phyloP scores from a whole-genome alignment of 2,797 vertebrate genomes.

The Sebastes ruberrimus region DNA sequence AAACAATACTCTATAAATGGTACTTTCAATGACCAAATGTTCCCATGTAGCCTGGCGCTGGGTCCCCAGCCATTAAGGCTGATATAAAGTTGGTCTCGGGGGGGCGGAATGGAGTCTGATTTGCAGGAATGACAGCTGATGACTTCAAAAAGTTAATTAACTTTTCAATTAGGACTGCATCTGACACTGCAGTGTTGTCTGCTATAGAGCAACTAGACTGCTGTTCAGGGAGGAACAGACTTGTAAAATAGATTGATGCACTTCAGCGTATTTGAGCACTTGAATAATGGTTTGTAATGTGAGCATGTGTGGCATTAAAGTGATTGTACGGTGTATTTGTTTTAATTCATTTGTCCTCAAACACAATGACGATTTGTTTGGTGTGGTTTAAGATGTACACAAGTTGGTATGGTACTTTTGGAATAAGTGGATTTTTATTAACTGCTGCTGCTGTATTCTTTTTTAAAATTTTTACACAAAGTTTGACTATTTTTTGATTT shows the following conservation, averaged over 20 bases:
- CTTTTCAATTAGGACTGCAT: conserved; percentile 94
- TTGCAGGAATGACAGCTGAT: conserved; percentile 94
- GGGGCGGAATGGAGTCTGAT: conserved; percentile 87
- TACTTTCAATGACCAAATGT: conserved; percentile 93
- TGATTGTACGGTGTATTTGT: neutral
- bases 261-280: conserved; percentile 38
- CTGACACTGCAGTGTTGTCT: conserved; percentile 85
- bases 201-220: conserved; percentile 67
- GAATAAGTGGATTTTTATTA: neutral
- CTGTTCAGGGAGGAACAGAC: conserved; percentile 56
- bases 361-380: neutral
- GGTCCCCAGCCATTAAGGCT: conserved; percentile 89
- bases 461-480: neutral
- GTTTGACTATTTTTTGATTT: neutral
- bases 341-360: neutral
- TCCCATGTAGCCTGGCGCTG: conserved; percentile 87
- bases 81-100: conserved; percentile 88
- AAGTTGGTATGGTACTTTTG: neutral
- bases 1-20: conserved; percentile 96
- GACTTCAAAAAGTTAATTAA: conserved; percentile 98
- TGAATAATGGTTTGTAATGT: conserved; percentile 47
- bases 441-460: neutral
- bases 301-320: conserved; percentile 20
- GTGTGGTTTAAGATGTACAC: neutral
- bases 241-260: conserved; percentile 51